phyloP scores from a whole-genome alignment of 2,113 vertebrate genomes.

The Etheostoma spectabile region DNA sequence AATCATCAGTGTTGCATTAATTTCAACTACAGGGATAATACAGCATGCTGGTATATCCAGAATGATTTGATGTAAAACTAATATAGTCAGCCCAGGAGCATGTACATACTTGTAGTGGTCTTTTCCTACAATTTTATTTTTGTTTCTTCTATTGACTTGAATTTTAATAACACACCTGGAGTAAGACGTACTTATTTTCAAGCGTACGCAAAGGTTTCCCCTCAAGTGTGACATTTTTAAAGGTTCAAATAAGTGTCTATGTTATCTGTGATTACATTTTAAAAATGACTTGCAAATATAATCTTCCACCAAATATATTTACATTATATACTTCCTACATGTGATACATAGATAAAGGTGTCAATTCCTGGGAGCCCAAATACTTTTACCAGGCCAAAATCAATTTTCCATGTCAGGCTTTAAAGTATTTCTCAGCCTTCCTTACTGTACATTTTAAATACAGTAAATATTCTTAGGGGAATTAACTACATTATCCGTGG shows the following conservation, averaged over 20 bases:
- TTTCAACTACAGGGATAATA: slow-evolving; percentile 48
- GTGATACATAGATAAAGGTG: not conserved
- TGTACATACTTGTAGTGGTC: not conserved
- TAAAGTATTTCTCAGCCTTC: slow-evolving; percentile 11
- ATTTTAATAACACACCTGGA: not conserved
- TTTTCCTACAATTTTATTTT: slow-evolving; percentile 14
- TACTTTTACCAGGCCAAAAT: slow-evolving; percentile 2
- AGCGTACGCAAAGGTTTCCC: not conserved
- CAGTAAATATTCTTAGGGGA: slow-evolving; percentile 24
- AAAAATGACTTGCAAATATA: not conserved
- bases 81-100: slow-evolving; percentile 24
- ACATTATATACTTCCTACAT: not conserved
- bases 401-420: not conserved
- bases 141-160: slow-evolving; percentile 9
- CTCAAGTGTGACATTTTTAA: not conserved
- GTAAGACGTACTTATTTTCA: not conserved
- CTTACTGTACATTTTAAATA: slow-evolving; percentile 36
- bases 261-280: not conserved
- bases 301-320: not conserved
- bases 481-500: not conserved
- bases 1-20: slow-evolving; percentile 68
- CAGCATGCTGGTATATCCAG: slow-evolving; percentile 5
- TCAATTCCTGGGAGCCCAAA: not conserved
- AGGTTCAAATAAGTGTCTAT: not conserved
- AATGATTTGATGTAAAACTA: slow-evolving; percentile 47